phyloP scores from a whole-genome alignment of 2,797 vertebrate species.

The Anguilla obscura region DNA sequence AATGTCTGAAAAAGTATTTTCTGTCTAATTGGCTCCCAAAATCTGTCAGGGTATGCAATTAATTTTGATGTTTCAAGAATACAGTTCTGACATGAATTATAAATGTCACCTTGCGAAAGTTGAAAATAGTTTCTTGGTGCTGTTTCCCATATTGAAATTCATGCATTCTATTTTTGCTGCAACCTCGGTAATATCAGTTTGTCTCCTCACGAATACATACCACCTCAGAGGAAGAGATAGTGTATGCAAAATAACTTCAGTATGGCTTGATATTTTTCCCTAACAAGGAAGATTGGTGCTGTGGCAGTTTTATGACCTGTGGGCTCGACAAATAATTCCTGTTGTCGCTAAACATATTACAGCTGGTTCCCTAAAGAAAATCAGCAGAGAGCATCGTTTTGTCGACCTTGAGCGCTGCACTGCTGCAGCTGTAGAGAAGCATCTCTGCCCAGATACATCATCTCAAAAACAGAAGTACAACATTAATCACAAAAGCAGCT shows the following conservation, averaged over 20 bases:
- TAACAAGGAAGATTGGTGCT: slow-evolving; percentile 22
- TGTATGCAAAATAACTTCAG: slow-evolving; percentile 24
- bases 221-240: slow-evolving; percentile 4
- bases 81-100: neutral
- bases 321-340: slow-evolving; percentile 34
- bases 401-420: slow-evolving; percentile 34
- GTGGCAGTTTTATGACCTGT: slow-evolving; percentile 33
- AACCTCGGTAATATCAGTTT: slow-evolving; percentile 15
- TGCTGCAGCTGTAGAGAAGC: slow-evolving; percentile 23
- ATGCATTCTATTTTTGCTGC: slow-evolving; percentile 28
- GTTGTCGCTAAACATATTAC: slow-evolving; percentile 39
- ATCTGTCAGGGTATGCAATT: neutral
- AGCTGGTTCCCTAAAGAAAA: slow-evolving; percentile 31
- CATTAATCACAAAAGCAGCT: neutral
- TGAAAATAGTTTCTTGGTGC: neutral
- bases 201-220: slow-evolving; percentile 4
- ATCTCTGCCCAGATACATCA: slow-evolving; percentile 28
- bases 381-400: slow-evolving; percentile 27
- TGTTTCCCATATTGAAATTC: neutral
- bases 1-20: slow-evolving; percentile 18
- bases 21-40: slow-evolving; percentile 36
- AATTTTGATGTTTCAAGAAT: slow-evolving; percentile 24
- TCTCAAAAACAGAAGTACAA: slow-evolving; percentile 10
- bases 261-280: slow-evolving; percentile 31
- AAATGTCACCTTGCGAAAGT: slow-evolving; percentile 32